These are phyloP conservation scores for Macrobrachium nipponense DNA, from an alignment of 1,140 invertebrate genomes.

Conservation along the genomic window DNA sequence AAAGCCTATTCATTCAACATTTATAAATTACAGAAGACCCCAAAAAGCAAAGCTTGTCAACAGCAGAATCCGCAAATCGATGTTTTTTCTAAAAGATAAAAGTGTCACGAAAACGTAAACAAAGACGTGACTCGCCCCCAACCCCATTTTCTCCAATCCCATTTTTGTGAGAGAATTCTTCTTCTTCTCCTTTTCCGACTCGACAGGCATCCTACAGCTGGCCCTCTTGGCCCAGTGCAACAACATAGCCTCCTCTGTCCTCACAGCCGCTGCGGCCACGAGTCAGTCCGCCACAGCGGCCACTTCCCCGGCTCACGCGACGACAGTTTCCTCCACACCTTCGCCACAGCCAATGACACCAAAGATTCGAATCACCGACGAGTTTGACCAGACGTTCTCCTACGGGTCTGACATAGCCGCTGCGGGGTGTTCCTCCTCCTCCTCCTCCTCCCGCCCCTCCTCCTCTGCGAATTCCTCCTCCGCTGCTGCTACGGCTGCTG, in stretches of 20 bases:
- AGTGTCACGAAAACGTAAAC: too few relatives aligned
- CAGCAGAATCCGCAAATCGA: too few relatives aligned
- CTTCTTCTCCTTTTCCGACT: background rate
- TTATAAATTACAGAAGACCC: too few relatives aligned
- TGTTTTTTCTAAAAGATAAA: too few relatives aligned
- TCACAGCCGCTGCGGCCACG: conserved; percentile 69
- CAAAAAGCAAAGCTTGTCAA: too few relatives aligned
- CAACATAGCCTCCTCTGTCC: conserved; percentile 74
- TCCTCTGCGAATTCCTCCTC: background rate
- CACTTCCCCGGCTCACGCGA: too few relatives aligned
- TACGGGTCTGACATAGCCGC: conserved; percentile 64
- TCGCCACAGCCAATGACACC: conserved; percentile 71
- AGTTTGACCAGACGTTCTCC: conserved; percentile 67
- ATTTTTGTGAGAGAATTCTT: background rate
- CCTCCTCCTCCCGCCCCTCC: conserved; percentile 18
- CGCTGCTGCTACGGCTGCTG: background rate
- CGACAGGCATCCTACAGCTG: conserved; percentile 73
- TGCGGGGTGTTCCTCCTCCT: too few relatives aligned
- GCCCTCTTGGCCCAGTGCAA: conserved; percentile 74
- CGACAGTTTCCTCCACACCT: too few relatives aligned
- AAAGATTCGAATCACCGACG: conserved; percentile 70
- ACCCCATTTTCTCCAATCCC: background rate
- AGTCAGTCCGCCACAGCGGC: too few relatives aligned
- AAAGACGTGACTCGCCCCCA: background rate
- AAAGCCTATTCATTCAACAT: too few relatives aligned